Conservation (phyloP, 92 coral and sea anemone species). For the Umimayanthus chanpuru region DNA sequence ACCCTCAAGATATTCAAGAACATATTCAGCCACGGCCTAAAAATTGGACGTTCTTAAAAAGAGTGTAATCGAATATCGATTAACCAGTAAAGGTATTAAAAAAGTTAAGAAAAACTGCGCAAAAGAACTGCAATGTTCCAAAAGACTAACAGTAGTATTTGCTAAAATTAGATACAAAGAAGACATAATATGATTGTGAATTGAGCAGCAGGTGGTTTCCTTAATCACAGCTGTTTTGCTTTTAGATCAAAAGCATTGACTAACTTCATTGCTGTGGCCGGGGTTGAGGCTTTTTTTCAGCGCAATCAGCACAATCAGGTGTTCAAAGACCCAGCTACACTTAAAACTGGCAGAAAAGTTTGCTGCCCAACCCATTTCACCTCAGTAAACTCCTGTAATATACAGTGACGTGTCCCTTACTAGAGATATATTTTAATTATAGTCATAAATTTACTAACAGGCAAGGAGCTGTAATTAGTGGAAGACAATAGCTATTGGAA, state of each 20-base stretch:
- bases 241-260: not conserved
- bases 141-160: not conserved
- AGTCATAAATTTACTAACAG: not conserved
- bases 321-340: no score
- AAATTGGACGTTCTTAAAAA: no score
- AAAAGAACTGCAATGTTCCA: no score
- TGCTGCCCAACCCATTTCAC: no score
- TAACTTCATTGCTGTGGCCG: no score
- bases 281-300: no score
- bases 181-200: not conserved
- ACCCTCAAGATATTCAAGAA: no score
- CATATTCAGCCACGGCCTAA: no score
- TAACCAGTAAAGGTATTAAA: not conserved
- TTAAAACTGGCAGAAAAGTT: no score
- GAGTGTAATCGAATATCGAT: not conserved
- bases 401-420: not conserved
- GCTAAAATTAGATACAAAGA: not conserved
- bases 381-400: no score
- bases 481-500: not conserved
- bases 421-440: not conserved
- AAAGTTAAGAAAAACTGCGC: not conserved
- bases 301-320: no score
- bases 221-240: not conserved
- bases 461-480: not conserved
- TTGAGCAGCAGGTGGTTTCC: conserved; percentile 6